Evolutionary conservation across 1,140 invertebrate genomes (phyloP).

Genomic region (Drosophila murphyi): DNA sequence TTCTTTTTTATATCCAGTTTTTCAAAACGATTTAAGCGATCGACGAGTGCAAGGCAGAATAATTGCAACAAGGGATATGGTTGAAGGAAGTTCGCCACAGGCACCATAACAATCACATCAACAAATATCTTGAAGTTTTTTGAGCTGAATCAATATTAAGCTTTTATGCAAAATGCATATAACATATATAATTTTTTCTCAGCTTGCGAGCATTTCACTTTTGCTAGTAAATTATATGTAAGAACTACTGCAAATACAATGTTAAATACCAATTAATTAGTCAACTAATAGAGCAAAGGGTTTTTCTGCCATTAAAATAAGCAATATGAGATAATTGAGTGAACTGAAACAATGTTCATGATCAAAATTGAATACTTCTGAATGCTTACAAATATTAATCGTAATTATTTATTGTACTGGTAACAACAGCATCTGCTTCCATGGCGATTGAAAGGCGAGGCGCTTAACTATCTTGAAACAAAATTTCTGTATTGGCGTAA

Average conservation of each 20-base stretch:
- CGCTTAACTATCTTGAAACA: slow-evolving; percentile 18
- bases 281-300: not conserved
- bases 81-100: not conserved
- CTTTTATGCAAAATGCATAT: slow-evolving; percentile 6
- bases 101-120: not conserved
- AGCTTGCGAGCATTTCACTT: slow-evolving; percentile 23
- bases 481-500: slow-evolving; percentile 53
- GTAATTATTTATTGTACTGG: not conserved
- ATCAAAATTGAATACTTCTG: not conserved
- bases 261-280: not conserved
- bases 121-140: slow-evolving; percentile 3
- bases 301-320: not conserved
- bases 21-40: slow-evolving; percentile 19
- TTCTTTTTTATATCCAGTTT: slow-evolving; percentile 11
- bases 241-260: slow-evolving; percentile 3
- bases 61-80: slow-evolving; percentile 33
- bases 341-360: not conserved
- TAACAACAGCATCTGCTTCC: slow-evolving; percentile 1
- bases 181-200: slow-evolving; percentile 15
- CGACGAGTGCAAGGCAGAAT: slow-evolving; percentile 25
- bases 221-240: slow-evolving; percentile 30
- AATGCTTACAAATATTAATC: not conserved
- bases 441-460: not conserved
- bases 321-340: not conserved
- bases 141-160: slow-evolving; percentile 9